Evolutionary conservation across 2,797 vertebrate genomes (phyloP).

Genomic region (Apodemus agrarius): DNA sequence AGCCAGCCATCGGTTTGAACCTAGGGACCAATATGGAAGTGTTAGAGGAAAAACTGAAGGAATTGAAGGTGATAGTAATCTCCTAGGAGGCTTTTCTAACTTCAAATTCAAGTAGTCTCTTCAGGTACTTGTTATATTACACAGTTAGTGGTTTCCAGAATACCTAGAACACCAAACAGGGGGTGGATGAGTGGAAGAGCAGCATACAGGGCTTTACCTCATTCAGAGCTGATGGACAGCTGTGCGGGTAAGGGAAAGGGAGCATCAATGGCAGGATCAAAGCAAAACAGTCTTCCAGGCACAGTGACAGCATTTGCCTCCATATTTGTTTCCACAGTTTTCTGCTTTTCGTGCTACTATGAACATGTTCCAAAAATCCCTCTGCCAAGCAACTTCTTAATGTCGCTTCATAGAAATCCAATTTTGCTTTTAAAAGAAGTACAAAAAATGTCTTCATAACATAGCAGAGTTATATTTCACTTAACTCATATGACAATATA

Average conservation of each 20-base stretch:
- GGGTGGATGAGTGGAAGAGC: neutral
- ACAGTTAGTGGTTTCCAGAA: neutral
- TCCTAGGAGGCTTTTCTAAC: slow-evolving; percentile 7
- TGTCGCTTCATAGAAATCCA: slow-evolving; percentile 54
- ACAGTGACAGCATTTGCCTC: neutral
- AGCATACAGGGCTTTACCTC: neutral
- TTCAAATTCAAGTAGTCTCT: neutral
- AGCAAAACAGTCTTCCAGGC: slow-evolving; percentile 39
- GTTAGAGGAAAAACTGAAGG: no score
- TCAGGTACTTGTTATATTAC: neutral
- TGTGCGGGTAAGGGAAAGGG: neutral
- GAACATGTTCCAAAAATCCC: slow-evolving; percentile 31
- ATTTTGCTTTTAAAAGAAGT: slow-evolving; percentile 39
- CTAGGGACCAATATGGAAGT: no score
- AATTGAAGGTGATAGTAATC: no score
- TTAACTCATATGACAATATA: slow-evolving; percentile 12
- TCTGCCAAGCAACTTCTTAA: slow-evolving; percentile 35
- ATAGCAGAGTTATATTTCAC: slow-evolving; percentile 40
- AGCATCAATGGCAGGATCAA: slow-evolving; percentile 39
- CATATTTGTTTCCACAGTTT: neutral
- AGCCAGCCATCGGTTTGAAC: no score
- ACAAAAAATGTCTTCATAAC: slow-evolving; percentile 45
- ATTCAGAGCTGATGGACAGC: slow-evolving; percentile 5
- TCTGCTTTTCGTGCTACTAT: slow-evolving; percentile 12
- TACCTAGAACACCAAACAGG: neutral